phyloP scores from a whole-genome alignment of 2,113 vertebrate genomes.

The Oryzias celebensis region DNA sequence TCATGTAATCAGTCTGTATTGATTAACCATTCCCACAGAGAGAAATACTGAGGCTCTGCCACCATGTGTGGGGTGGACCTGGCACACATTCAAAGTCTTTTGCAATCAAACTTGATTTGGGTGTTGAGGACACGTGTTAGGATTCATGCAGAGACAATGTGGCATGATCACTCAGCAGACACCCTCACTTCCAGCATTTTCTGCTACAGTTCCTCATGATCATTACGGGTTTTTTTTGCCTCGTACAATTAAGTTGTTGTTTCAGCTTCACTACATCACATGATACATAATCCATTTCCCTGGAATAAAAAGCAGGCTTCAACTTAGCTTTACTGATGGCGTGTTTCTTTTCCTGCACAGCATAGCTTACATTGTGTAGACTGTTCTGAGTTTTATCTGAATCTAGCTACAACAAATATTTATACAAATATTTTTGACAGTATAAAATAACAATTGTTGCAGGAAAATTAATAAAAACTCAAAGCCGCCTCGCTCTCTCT shows the following conservation, averaged over 20 bases:
- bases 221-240: constrained; percentile 41
- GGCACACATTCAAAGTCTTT: constrained; percentile 48
- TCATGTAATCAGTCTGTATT: constrained; percentile 74
- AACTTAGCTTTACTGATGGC: constrained; percentile 37
- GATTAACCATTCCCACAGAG: constrained; percentile 67
- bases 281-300: constrained; percentile 47
- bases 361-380: constrained; percentile 2
- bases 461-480: too few species aligned
- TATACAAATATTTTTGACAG: too few species aligned
- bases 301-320: constrained; percentile 45
- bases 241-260: constrained; percentile 51
- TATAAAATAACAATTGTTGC: too few species aligned
- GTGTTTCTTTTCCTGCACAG: constrained; percentile 26
- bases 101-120: constrained; percentile 53
- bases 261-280: constrained; percentile 52
- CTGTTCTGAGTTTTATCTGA: constrained; percentile 20
- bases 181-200: constrained; percentile 17
- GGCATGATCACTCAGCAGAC: constrained; percentile 35
- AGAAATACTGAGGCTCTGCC: constrained; percentile 43
- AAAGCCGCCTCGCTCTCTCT: too few species aligned
- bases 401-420: background rate
- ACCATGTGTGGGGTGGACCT: constrained; percentile 35
- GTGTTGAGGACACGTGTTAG: constrained; percentile 21
- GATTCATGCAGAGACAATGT: constrained; percentile 23
- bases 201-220: constrained; percentile 40